Evolutionary conservation across 2,113 vertebrate genomes (phyloP).

Genomic region (Eubucco bourcierii): DNA sequence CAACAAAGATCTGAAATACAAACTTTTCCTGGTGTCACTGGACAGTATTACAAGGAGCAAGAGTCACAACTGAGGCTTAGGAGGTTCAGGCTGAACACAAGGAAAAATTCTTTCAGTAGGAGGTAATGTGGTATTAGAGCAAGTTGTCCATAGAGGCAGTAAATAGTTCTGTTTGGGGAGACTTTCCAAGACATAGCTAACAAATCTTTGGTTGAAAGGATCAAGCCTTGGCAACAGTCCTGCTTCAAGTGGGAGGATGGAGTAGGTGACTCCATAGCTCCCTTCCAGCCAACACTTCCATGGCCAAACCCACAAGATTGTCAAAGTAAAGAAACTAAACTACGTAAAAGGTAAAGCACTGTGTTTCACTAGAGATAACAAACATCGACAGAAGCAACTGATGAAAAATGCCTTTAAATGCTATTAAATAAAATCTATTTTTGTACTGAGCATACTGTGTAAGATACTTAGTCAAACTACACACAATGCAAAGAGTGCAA

Average conservation of each 20-base stretch:
- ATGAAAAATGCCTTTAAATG: background rate
- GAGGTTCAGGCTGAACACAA: background rate
- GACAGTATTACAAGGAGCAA: background rate
- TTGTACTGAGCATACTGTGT: background rate
- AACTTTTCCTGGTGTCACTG: background rate
- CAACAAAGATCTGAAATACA: background rate
- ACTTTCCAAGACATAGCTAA: background rate
- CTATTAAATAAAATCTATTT: background rate
- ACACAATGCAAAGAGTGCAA: fast-evolving
- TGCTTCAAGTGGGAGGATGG: background rate
- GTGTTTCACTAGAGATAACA: background rate
- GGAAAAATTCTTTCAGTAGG: background rate
- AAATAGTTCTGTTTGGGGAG: background rate
- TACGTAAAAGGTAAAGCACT: background rate
- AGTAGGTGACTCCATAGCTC: background rate
- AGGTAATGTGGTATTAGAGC: background rate
- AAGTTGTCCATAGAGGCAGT: background rate
- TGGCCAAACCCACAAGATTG: background rate
- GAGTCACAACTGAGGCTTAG: background rate
- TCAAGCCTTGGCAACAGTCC: background rate
- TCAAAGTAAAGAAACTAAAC: background rate
- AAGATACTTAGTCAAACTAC: background rate
- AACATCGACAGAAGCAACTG: background rate
- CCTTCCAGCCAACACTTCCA: background rate
- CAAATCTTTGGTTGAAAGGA: background rate